Evolutionary conservation across 2,888 invertebrate species (phyloP).

Genomic region (Rhyacophila evoluta): DNA sequence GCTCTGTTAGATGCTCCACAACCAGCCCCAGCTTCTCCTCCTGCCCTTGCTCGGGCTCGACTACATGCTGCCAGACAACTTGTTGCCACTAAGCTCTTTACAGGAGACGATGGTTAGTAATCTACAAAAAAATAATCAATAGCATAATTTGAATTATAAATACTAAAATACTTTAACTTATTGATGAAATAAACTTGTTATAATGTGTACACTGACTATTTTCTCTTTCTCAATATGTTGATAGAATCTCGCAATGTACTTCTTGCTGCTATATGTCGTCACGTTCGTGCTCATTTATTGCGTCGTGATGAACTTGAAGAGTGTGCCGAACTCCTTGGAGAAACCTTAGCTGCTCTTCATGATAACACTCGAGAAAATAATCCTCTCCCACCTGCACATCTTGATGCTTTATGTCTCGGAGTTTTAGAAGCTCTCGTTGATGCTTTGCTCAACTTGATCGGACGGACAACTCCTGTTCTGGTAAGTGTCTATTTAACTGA

Average conservation of each 20-base stretch:
- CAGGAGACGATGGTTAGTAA: slow-evolving; percentile 73
- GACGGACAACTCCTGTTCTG: slow-evolving; percentile 79
- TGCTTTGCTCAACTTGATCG: slow-evolving; percentile 84
- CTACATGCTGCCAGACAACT: slow-evolving; percentile 86
- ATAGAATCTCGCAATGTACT: slow-evolving; percentile 87
- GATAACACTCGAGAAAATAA: slow-evolving; percentile 66
- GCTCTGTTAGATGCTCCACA: slow-evolving; percentile 84
- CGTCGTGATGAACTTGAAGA: slow-evolving; percentile 85
- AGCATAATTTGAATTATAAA: no score
- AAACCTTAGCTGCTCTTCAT: slow-evolving; percentile 76
- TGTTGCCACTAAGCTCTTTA: slow-evolving; percentile 78
- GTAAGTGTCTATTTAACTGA: no score
- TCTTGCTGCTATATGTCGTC: slow-evolving; percentile 85
- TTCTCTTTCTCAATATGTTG: no score
- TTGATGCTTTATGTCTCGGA: slow-evolving; percentile 84
- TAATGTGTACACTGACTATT: no score
- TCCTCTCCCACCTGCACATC: slow-evolving; percentile 79
- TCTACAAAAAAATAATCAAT: no score
- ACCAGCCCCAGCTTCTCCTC: slow-evolving; percentile 73
- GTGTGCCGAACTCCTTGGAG: slow-evolving; percentile 89
- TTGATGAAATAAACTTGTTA: no score
- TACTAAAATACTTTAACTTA: no score
- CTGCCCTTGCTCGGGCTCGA: slow-evolving; percentile 82
- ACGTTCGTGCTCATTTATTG: slow-evolving; percentile 84
- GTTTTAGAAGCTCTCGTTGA: slow-evolving; percentile 88